Evolutionary conservation across 2,113 vertebrate genomes (phyloP).

Genomic region (Melanerpes formicivorus): DNA sequence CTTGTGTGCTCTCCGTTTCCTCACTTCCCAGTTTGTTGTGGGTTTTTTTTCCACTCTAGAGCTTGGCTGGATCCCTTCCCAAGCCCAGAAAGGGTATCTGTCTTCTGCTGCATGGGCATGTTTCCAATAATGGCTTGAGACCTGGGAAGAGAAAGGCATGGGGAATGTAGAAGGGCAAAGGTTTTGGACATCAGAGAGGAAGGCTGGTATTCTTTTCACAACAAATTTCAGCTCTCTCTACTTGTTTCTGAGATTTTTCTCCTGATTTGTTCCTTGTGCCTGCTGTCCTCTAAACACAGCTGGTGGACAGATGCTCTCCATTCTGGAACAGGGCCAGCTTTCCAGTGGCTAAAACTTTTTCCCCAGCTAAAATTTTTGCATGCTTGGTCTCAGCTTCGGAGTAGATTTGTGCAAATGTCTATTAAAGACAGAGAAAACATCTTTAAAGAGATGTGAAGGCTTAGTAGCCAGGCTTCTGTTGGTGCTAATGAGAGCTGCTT

Average conservation of each 20-base stretch:
- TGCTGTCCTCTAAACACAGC: conserved; percentile 33
- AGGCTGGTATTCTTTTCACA: neutral
- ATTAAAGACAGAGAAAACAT: conserved; percentile 32
- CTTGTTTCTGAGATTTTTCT: neutral
- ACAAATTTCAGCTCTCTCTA: neutral
- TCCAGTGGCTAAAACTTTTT: neutral
- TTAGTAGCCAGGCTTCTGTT: neutral
- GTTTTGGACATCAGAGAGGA: conserved; percentile 10
- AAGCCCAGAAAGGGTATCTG: neutral
- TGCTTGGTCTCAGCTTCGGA: neutral
- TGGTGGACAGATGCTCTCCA: conserved; percentile 41
- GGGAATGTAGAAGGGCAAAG: conserved; percentile 12
- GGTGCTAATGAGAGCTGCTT: neutral
- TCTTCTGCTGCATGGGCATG: neutral
- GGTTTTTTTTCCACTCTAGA: neutral
- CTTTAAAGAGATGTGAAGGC: conserved; percentile 27
- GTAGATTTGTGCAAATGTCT: conserved; percentile 22
- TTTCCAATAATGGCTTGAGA: neutral
- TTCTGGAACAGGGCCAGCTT: conserved; percentile 10
- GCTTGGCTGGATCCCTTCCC: neutral
- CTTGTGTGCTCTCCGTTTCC: neutral
- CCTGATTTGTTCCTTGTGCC: neutral
- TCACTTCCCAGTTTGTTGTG: neutral
- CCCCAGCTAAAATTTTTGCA: conserved; percentile 2
- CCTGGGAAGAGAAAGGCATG: neutral